Conservation (phyloP, 2,113 vertebrate species). For the Neoarius graeffei region DNA sequence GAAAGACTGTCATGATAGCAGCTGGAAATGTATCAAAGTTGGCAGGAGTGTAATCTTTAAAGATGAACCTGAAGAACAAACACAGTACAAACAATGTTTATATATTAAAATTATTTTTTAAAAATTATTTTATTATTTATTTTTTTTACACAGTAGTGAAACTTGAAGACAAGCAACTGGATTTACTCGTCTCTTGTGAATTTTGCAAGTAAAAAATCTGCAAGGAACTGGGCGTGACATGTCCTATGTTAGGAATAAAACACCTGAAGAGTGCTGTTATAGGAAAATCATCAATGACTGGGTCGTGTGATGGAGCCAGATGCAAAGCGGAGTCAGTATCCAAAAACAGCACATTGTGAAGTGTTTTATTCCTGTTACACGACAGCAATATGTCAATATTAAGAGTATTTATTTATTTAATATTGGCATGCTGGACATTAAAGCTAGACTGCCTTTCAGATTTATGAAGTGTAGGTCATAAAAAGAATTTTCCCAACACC, state of each 20-base stretch:
- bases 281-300: not conserved
- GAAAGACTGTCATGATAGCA: conserved; percentile 81
- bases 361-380: too few species aligned
- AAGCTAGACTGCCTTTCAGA: too few species aligned
- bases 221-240: not conserved
- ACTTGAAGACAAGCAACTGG: not conserved
- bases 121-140: not conserved
- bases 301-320: not conserved
- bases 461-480: too few species aligned
- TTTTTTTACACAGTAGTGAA: not conserved
- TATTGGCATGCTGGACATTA: too few species aligned
- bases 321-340: not conserved
- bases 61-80: conserved; percentile 74
- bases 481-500: too few species aligned
- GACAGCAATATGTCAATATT: too few species aligned
- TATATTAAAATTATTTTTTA: not conserved
- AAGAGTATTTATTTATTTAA: too few species aligned
- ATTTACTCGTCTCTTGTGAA: not conserved
- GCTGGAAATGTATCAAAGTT: conserved; percentile 83
- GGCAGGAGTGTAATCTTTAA: conserved; percentile 82
- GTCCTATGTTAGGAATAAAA: not conserved
- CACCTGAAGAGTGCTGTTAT: not conserved
- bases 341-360: too few species aligned
- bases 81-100: not conserved
- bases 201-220: not conserved